Evolutionary conservation across 2,113 vertebrate species (phyloP).

Genomic region (Hydrochoerus hydrochaeris): DNA sequence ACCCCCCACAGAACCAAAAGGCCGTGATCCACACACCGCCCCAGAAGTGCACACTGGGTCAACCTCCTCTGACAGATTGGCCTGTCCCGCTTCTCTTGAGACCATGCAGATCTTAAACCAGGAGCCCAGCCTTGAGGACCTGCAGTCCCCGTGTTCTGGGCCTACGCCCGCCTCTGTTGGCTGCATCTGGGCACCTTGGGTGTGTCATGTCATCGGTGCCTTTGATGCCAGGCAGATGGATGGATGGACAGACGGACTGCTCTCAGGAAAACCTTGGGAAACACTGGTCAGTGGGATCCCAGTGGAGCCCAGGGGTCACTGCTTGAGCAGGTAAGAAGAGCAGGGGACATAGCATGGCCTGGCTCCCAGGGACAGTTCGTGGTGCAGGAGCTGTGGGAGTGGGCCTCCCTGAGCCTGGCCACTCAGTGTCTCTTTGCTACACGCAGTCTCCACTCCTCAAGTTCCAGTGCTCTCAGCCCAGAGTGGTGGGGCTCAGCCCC

Average conservation of each 20-base stretch:
- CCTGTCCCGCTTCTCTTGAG: fast-evolving
- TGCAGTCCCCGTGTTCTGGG: neutral
- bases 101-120: fast-evolving
- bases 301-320: neutral
- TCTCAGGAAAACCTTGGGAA: neutral
- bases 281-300: neutral
- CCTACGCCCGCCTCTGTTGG: fast-evolving
- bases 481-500: neutral
- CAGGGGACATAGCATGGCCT: too few relatives aligned
- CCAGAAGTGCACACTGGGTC: fast-evolving
- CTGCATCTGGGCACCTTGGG: too few relatives aligned
- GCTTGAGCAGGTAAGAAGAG: neutral
- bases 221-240: neutral
- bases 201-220: fast-evolving
- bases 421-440: neutral
- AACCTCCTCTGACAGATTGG: fast-evolving
- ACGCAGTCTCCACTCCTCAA: neutral
- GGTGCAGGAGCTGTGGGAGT: neutral
- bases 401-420: fast-evolving
- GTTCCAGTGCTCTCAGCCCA: neutral
- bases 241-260: neutral
- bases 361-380: neutral
- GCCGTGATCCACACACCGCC: neutral
- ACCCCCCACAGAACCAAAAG: neutral
- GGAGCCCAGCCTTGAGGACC: neutral